Evolutionary conservation across 2,113 vertebrate species (phyloP).

Genomic region (Hippolais icterina): DNA sequence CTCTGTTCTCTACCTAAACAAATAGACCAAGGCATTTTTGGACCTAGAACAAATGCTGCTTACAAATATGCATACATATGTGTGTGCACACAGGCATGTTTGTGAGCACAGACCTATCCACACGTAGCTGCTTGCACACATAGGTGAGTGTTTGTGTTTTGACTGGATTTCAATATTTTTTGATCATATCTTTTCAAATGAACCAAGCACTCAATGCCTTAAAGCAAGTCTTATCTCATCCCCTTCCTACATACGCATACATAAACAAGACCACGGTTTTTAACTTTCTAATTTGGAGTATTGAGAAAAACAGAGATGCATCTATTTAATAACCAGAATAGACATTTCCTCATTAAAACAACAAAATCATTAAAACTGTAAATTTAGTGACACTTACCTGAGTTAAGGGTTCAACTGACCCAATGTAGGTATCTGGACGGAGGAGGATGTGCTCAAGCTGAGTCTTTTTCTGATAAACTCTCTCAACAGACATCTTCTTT

Average conservation of each 20-base stretch:
- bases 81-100: no score
- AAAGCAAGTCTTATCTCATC: not conserved
- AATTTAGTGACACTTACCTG: slow-evolving; percentile 78
- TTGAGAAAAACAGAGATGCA: not conserved
- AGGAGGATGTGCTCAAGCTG: slow-evolving; percentile 98
- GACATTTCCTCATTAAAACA: not conserved
- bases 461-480: slow-evolving; percentile 99
- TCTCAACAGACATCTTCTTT: slow-evolving; percentile 95
- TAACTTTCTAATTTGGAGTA: not conserved
- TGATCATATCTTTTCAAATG: not conserved
- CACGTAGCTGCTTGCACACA: not conserved
- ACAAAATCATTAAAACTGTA: not conserved
- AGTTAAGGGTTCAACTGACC: slow-evolving; percentile 91
- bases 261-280: not conserved
- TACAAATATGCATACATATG: not conserved
- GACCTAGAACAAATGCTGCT: not conserved
- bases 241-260: not conserved
- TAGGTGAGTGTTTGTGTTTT: not conserved
- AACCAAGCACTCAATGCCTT: not conserved
- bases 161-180: not conserved
- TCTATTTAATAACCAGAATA: not conserved
- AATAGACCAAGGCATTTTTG: not conserved
- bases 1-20: not conserved
- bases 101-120: not conserved
- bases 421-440: slow-evolving; percentile 96